A percentile compares a stretch with the other conserved stretches of the same genome.
Evolutionary conservation across 2,888 invertebrate species (phyloP).

Genomic region (Deladenus siricidicola): DNA sequence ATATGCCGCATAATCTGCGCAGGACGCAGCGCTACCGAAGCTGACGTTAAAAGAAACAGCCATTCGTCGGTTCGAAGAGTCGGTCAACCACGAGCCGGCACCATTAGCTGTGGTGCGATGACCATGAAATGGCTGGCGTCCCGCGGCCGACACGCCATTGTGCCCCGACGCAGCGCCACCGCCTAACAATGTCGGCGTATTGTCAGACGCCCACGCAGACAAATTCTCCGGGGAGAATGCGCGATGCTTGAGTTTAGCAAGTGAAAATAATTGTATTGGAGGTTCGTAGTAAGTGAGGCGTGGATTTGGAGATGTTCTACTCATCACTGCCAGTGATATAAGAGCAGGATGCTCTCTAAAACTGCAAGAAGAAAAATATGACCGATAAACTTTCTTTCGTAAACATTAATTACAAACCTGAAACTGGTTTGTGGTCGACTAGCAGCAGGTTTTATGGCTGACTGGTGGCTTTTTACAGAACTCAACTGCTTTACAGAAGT

Average conservation of each 20-base stretch:
- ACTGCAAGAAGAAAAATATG: too few relatives aligned
- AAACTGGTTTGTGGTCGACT: not conserved
- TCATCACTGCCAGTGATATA: constrained; percentile 17
- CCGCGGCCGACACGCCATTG: constrained; percentile 12
- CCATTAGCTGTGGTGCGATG: constrained; percentile 13
- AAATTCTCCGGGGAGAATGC: constrained; percentile 40
- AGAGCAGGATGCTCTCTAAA: constrained; percentile 30
- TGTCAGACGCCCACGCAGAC: constrained; percentile 48
- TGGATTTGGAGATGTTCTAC: constrained; percentile 63
- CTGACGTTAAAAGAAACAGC: constrained; percentile 15
- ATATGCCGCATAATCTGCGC: constrained; percentile 8
- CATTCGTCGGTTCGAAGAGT: constrained; percentile 14
- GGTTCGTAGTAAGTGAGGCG: constrained; percentile 82
- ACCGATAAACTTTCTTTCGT: too few relatives aligned
- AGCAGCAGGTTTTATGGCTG: not conserved
- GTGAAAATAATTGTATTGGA: constrained; percentile 70
- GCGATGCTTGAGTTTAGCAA: constrained; percentile 61
- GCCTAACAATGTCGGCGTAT: constrained; percentile 34
- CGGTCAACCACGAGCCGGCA: constrained; percentile 10
- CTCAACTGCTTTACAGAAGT: not conserved
- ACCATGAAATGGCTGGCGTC: constrained; percentile 13
- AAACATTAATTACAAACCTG: not conserved
- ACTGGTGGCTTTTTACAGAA: not conserved
- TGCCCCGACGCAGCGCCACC: constrained; percentile 14
- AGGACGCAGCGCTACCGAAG: constrained; percentile 8